phyloP scores from a whole-genome alignment of 2,888 invertebrate genomes.

The Ypsolopha scabrella region DNA sequence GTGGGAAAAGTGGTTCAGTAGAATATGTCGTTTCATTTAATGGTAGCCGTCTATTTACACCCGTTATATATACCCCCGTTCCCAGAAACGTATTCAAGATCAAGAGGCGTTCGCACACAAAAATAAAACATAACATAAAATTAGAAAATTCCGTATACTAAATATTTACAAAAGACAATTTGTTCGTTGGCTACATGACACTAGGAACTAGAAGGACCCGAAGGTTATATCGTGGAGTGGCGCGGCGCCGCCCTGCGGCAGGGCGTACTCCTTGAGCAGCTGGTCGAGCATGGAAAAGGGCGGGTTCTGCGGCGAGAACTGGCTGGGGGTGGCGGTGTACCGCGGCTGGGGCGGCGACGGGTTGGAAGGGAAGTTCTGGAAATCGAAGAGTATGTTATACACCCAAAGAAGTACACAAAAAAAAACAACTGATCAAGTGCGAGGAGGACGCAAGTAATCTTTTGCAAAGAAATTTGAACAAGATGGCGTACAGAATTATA shows the following conservation, averaged over 20 bases:
- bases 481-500: too few relatives aligned
- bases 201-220: slow-evolving; percentile 75
- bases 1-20: too few relatives aligned
- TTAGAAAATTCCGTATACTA: neutral
- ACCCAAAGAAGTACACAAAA: too few relatives aligned
- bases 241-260: slow-evolving; percentile 76
- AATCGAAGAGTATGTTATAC: too few relatives aligned
- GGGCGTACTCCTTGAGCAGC: slow-evolving; percentile 82
- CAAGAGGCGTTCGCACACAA: neutral
- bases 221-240: slow-evolving; percentile 87
- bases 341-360: neutral
- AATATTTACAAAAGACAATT: neutral
- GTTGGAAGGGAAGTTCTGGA: neutral
- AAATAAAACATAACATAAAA: neutral
- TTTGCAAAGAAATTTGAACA: too few relatives aligned
- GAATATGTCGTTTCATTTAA: too few relatives aligned
- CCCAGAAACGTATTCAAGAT: neutral
- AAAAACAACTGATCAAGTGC: too few relatives aligned
- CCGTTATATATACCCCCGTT: neutral
- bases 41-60: too few relatives aligned
- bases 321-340: slow-evolving; percentile 1
- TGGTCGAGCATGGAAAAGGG: slow-evolving; percentile 77
- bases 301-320: slow-evolving; percentile 17
- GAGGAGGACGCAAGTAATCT: too few relatives aligned
- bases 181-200: too few relatives aligned